Percentiles rank a stretch among this genome's conserved stretches.
These are phyloP conservation scores for Potamilus streckersoni DNA, from an alignment of 1,140 invertebrate species.

Conservation along the genomic window DNA sequence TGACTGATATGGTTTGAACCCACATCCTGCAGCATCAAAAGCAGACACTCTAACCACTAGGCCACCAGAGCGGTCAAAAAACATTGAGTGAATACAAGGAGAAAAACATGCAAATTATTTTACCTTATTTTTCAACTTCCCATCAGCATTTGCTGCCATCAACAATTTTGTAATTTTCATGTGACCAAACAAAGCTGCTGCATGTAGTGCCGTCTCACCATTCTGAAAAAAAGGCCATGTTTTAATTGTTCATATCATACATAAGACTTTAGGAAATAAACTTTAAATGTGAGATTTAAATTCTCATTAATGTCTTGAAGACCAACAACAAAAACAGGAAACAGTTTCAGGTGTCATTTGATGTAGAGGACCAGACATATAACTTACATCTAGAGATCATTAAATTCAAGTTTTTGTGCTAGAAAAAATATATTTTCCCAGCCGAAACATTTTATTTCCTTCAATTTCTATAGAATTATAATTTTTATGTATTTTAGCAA, in stretches of 20 bases:
- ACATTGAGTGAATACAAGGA: background rate
- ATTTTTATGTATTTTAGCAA: too few species aligned
- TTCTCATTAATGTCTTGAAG: constrained; percentile 1
- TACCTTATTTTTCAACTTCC: constrained; percentile 66
- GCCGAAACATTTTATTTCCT: too few species aligned
- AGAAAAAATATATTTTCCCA: too few species aligned
- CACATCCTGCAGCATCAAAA: too few species aligned
- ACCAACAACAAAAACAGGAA: constrained; percentile 10
- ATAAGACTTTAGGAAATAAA: background rate
- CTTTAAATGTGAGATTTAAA: background rate
- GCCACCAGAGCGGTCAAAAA: too few species aligned
- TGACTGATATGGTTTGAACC: too few species aligned
- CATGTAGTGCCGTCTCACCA: constrained; percentile 89
- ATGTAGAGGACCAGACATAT: background rate
- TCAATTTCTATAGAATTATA: too few species aligned
- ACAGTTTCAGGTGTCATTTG: background rate
- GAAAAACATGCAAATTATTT: background rate
- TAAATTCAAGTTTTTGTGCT: too few species aligned
- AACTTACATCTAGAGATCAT: background rate
- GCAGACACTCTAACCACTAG: too few species aligned
- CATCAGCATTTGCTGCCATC: constrained; percentile 55
- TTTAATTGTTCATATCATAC: background rate
- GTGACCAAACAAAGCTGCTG: constrained; percentile 88
- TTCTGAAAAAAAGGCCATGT: constrained; percentile 75
- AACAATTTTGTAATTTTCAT: constrained; percentile 62